phyloP scores from a whole-genome alignment of 2,888 invertebrate genomes.

The Microctonus hyperodae region DNA sequence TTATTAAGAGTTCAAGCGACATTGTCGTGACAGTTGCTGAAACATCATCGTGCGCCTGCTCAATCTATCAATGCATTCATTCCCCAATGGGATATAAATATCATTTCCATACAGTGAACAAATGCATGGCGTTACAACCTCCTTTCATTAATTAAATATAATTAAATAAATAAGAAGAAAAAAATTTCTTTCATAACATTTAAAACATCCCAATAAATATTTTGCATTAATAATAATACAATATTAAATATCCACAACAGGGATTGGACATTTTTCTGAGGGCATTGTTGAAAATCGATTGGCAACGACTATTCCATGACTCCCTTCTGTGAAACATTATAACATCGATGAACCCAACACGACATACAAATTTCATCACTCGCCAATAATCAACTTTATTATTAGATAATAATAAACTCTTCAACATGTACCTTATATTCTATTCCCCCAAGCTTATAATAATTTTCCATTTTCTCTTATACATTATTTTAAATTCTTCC shows the following conservation, averaged over 20 bases:
- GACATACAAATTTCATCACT: neutral
- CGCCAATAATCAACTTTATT: no score
- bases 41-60: slow-evolving; percentile 17
- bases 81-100: neutral
- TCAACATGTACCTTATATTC: no score
- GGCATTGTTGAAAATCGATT: slow-evolving; percentile 25
- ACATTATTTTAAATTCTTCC: no score
- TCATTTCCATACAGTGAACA: no score
- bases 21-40: slow-evolving; percentile 13
- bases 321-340: slow-evolving; percentile 9
- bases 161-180: no score
- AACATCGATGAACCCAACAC: slow-evolving; percentile 18
- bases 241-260: slow-evolving; percentile 14
- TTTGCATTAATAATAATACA: neutral
- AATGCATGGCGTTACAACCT: no score
- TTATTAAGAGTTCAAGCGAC: slow-evolving; percentile 9
- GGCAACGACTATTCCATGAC: slow-evolving; percentile 20
- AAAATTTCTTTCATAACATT: no score
- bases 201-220: no score
- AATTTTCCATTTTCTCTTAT: no score
- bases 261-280: slow-evolving; percentile 6
- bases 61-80: slow-evolving; percentile 6
- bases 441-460: no score
- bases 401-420: no score
- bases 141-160: no score